Evolutionary conservation across 2,888 invertebrate genomes (phyloP).

Genomic region (Busseola fusca): DNA sequence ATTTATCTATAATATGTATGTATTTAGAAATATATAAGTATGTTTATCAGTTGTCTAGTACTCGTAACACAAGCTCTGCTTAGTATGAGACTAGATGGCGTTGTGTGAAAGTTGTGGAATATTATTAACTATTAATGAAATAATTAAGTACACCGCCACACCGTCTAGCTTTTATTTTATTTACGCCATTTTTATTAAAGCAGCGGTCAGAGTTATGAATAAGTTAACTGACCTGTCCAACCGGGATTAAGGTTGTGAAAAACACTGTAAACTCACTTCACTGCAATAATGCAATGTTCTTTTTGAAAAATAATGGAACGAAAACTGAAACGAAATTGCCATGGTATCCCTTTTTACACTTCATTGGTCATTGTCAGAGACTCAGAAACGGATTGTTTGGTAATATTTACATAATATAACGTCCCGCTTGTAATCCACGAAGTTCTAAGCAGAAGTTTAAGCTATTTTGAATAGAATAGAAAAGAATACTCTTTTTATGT

Average conservation of each 20-base stretch:
- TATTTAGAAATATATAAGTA: no score
- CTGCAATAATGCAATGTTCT: not conserved
- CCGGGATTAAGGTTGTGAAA: constrained; percentile 4
- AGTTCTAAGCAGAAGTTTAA: not conserved
- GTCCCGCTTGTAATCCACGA: not conserved
- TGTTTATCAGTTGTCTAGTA: no score
- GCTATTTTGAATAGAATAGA: no score
- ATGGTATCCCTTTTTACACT: not conserved
- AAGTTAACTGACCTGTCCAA: constrained; percentile 24
- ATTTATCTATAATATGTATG: no score
- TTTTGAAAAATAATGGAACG: not conserved
- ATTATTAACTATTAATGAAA: not conserved
- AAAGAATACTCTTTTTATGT: no score
- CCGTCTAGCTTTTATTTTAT: constrained; percentile 50
- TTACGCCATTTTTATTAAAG: constrained; percentile 53
- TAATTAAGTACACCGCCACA: constrained; percentile 5
- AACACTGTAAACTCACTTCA: not conserved
- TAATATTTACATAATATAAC: not conserved
- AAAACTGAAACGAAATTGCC: not conserved
- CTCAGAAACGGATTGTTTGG: not conserved
- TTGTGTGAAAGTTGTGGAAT: no score
- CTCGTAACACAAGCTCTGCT: no score
- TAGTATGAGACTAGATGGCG: no score
- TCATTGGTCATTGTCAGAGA: not conserved
- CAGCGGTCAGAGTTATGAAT: constrained; percentile 43